Evolutionary conservation across 1,140 invertebrate species (phyloP).

Genomic region (Drosophila subpulchrella): DNA sequence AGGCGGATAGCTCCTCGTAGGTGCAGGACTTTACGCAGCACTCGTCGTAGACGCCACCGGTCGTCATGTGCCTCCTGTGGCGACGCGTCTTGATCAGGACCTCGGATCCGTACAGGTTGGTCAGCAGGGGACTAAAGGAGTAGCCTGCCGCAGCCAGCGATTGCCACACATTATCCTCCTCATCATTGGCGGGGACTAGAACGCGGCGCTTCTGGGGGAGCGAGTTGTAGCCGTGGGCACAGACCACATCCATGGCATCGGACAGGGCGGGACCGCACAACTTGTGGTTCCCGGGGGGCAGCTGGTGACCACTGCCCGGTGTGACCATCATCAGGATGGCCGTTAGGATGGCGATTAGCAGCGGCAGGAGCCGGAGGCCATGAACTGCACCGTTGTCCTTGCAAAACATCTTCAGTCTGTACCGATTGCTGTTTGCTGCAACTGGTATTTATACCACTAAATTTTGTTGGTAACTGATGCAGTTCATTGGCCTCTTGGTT

Average conservation of each 20-base stretch:
- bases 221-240: constrained; percentile 56
- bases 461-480: background rate
- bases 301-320: constrained; percentile 24
- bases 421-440: constrained; percentile 12
- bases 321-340: constrained; percentile 22
- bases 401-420: constrained; percentile 50
- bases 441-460: constrained; percentile 59
- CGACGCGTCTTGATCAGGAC: constrained; percentile 63
- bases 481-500: constrained; percentile 64
- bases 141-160: constrained; percentile 8
- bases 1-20: constrained; percentile 57
- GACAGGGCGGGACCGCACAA: constrained; percentile 59
- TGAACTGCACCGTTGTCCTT: constrained; percentile 40
- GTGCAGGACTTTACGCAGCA: constrained; percentile 62
- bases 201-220: constrained; percentile 22
- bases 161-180: background rate
- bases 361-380: constrained; percentile 20
- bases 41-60: constrained; percentile 60
- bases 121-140: constrained; percentile 47
- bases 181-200: background rate
- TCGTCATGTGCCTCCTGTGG: constrained; percentile 33
- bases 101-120: constrained; percentile 55
- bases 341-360: constrained; percentile 23
- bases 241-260: constrained; percentile 62
- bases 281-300: constrained; percentile 61